Evolutionary conservation across 2,888 invertebrate genomes (phyloP).

Genomic region (Yponomeuta evonymella): DNA sequence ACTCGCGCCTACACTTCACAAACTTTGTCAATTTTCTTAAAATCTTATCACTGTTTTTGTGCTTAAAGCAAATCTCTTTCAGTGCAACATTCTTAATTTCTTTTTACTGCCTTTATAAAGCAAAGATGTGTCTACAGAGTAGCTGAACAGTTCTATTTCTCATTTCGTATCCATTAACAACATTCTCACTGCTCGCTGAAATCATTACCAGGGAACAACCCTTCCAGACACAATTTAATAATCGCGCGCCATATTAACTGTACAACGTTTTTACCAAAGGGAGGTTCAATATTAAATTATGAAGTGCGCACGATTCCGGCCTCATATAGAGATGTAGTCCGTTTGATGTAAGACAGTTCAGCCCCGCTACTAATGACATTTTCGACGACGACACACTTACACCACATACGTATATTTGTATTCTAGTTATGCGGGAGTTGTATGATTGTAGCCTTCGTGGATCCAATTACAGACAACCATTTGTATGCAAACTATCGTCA

Average conservation of each 20-base stretch:
- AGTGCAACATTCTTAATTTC: not conserved
- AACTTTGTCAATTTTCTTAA: conserved; percentile 74
- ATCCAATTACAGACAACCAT: too few relatives aligned
- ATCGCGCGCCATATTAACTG: conserved; percentile 44
- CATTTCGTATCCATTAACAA: conserved; percentile 13
- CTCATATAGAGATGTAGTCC: conserved; percentile 55
- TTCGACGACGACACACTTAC: conserved; percentile 48
- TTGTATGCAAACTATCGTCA: too few relatives aligned
- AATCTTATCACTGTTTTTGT: conserved; percentile 69
- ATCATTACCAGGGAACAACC: conserved; percentile 33
- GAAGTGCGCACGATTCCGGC: conserved; percentile 35
- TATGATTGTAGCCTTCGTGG: too few relatives aligned
- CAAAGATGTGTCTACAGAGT: not conserved
- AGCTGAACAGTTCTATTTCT: conserved; percentile 4
- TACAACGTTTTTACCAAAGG: conserved; percentile 57
- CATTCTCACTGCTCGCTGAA: conserved; percentile 17
- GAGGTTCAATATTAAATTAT: conserved; percentile 67
- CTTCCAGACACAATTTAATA: conserved; percentile 59
- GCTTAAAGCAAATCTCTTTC: conserved; percentile 50
- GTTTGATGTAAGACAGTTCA: conserved; percentile 64
- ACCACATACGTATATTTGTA: not conserved
- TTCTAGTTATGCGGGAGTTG: not conserved
- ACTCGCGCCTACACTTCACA: conserved; percentile 65
- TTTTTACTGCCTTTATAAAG: not conserved
- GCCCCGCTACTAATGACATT: conserved; percentile 65